These are phyloP conservation scores for Alexandromys fortis DNA, from an alignment of 2,113 vertebrate genomes.

Conservation along the genomic window DNA sequence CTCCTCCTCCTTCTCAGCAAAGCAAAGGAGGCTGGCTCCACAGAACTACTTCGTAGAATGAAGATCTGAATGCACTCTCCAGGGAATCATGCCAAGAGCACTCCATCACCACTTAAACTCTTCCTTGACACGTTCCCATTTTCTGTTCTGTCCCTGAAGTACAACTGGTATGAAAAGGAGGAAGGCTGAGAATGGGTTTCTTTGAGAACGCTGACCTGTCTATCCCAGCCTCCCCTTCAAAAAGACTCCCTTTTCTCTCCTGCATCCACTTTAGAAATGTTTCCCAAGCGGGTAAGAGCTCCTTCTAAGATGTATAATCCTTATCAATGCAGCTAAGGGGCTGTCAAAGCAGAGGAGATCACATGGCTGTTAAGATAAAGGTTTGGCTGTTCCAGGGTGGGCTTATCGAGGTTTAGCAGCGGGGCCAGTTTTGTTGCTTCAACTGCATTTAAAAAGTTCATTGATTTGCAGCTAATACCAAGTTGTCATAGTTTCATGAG, in stretches of 20 bases:
- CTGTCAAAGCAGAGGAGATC: conserved; percentile 85
- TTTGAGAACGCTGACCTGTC: conserved; percentile 60
- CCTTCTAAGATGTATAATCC: conserved; percentile 78
- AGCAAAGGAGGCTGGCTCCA: accelerated
- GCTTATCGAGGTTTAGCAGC: conserved; percentile 86
- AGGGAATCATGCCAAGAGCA: neutral
- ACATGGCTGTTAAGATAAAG: conserved; percentile 87
- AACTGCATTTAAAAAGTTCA: conserved; percentile 87
- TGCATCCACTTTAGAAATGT: conserved; percentile 58
- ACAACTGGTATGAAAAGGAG: conserved; percentile 41
- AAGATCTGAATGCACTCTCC: neutral
- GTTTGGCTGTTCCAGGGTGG: conserved; percentile 80
- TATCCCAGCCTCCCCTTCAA: neutral
- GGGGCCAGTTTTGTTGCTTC: conserved; percentile 83
- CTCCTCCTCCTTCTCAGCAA: neutral
- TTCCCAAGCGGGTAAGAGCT: conserved; percentile 43
- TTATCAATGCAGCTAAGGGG: conserved; percentile 83
- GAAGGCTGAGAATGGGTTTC: neutral
- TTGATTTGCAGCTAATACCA: conserved; percentile 89
- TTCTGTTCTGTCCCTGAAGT: conserved; percentile 65
- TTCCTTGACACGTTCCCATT: conserved; percentile 34
- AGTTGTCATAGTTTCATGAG: conserved; percentile 89
- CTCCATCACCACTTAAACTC: conserved; percentile 4
- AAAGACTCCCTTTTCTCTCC: conserved; percentile 68
- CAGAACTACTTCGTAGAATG: neutral